These are phyloP conservation scores for Danaus plexippus DNA, from an alignment of 1,140 invertebrate species.

Conservation along the genomic window DNA sequence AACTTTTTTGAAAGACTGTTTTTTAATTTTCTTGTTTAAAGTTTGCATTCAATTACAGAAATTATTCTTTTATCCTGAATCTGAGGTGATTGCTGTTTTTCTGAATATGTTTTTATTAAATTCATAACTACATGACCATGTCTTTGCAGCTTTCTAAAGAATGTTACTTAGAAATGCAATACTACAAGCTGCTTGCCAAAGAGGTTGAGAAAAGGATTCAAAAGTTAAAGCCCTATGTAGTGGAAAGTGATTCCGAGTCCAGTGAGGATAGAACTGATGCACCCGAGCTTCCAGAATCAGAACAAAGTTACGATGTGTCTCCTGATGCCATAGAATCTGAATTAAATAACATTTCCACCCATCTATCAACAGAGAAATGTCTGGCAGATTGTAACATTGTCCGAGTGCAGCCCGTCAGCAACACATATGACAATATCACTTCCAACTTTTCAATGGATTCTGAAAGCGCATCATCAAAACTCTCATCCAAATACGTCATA, in stretches of 20 bases:
- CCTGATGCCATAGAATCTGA: slow-evolving; percentile 23
- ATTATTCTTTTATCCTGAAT: slow-evolving; percentile 14
- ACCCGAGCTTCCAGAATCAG: slow-evolving; percentile 49
- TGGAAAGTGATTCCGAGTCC: slow-evolving; percentile 41
- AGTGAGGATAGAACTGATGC: slow-evolving; percentile 52
- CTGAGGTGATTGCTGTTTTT: slow-evolving; percentile 12
- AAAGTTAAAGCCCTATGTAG: slow-evolving; percentile 37
- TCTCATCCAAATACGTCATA: slow-evolving; percentile 44
- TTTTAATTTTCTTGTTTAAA: slow-evolving; percentile 15
- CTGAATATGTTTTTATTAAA: slow-evolving; percentile 5
- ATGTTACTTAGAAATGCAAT: slow-evolving; percentile 75
- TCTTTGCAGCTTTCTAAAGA: slow-evolving; percentile 73
- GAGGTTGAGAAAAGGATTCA: slow-evolving; percentile 71
- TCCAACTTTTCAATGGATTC: slow-evolving; percentile 27
- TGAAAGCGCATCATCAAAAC: slow-evolving; percentile 27
- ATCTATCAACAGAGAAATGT: slow-evolving; percentile 16
- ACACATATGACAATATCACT: slow-evolving; percentile 24
- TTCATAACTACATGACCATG: slow-evolving; percentile 9
- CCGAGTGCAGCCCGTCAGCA: slow-evolving; percentile 14
- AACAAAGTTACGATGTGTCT: slow-evolving; percentile 35
- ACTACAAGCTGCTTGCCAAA: slow-evolving; percentile 75
- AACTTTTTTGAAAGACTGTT: slow-evolving; percentile 2
- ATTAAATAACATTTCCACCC: slow-evolving; percentile 11
- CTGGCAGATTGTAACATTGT: slow-evolving; percentile 11
- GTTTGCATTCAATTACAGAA: slow-evolving; percentile 20